A percentile compares a stretch with the other conserved stretches of the same genome.
These are phyloP conservation scores for Glaucopsyche alexis DNA, from an alignment of 2,888 invertebrate species.

Conservation along the genomic window DNA sequence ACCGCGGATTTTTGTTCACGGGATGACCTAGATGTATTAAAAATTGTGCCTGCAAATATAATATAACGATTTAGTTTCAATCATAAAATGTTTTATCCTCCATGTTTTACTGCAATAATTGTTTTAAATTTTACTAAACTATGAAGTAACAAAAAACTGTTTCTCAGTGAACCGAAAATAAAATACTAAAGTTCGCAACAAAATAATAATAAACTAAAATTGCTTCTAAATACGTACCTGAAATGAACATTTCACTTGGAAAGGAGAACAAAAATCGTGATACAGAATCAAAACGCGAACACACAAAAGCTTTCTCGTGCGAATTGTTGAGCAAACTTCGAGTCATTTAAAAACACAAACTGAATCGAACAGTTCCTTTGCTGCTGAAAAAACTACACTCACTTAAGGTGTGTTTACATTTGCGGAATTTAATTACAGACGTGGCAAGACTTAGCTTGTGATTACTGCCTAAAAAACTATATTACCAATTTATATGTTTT, in stretches of 20 bases:
- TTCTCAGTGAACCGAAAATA: no score
- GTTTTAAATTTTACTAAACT: no score
- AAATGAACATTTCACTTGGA: slow-evolving; percentile 12
- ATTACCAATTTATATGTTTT: no score
- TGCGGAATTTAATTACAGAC: neutral
- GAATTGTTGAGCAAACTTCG: slow-evolving; percentile 19
- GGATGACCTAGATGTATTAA: neutral
- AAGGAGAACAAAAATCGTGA: slow-evolving; percentile 5
- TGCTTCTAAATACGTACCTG: neutral
- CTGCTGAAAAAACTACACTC: slow-evolving; percentile 10
- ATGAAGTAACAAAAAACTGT: no score
- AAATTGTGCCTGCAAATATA: slow-evolving; percentile 1
- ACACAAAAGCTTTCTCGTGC: slow-evolving; percentile 25
- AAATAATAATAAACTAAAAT: neutral
- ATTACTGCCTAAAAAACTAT: neutral
- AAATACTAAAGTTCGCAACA: no score
- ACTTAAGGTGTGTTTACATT: slow-evolving; percentile 9
- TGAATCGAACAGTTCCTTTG: slow-evolving; percentile 6
- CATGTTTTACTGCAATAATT: neutral
- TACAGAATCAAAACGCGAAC: slow-evolving; percentile 16
- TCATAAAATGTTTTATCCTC: neutral
- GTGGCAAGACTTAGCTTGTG: neutral
- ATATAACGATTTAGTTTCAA: neutral
- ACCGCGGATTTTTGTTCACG: neutral
- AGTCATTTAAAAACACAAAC: slow-evolving; percentile 25